phyloP scores from a whole-genome alignment of 1,140 invertebrate genomes.

The Drosophila prosaltans region DNA sequence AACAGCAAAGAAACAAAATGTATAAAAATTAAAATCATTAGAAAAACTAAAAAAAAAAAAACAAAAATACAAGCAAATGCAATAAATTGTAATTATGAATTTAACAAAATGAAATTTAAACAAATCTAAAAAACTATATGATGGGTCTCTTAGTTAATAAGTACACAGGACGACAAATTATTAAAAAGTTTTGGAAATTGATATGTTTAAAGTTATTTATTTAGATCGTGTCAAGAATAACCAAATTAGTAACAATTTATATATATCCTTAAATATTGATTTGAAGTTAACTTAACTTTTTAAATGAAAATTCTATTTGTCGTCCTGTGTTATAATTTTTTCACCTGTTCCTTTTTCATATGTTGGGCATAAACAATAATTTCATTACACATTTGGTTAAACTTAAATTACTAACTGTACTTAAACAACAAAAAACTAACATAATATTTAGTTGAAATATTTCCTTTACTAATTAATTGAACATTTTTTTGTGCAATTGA shows the following conservation, averaged over 20 bases:
- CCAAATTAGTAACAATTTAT: not conserved
- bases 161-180: not conserved
- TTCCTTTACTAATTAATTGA: not conserved
- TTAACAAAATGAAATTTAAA: conserved; percentile 41
- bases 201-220: too few relatives aligned
- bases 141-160: conserved; percentile 31
- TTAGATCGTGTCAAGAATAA: too few relatives aligned
- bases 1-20: conserved; percentile 39
- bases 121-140: conserved; percentile 29
- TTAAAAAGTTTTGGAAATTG: too few relatives aligned
- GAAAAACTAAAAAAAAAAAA: conserved; percentile 40
- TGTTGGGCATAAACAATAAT: not conserved
- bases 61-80: conserved; percentile 50
- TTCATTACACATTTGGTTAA: not conserved
- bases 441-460: not conserved
- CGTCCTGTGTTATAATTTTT: not conserved
- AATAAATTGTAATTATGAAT: conserved; percentile 68
- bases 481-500: not conserved
- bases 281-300: too few relatives aligned
- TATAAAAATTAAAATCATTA: conserved; percentile 35
- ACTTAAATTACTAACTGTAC: not conserved
- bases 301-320: not conserved
- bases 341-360: not conserved
- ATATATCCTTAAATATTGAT: not conserved
- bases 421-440: not conserved